Base-by-base conservation (phyloP, 2,797 vertebrate species). In the Vireo griseus region DNA sequence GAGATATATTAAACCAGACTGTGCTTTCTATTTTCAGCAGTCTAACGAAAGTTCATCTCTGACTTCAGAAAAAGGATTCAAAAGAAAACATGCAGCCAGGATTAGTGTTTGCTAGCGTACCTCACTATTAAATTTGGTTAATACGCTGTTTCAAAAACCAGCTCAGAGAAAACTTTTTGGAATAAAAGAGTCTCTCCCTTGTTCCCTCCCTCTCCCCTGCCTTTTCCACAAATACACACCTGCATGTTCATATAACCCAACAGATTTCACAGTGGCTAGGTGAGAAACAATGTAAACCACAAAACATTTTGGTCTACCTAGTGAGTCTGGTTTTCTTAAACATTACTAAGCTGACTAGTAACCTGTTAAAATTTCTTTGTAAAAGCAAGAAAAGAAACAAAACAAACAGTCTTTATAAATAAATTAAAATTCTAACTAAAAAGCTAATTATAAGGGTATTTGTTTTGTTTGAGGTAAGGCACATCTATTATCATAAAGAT, bases 401-500 rank as follows among this genome's bases (percentile, higher is more conserved):
- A 98, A 97, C 94, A 97, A 98, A 97, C 95, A 97, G 62, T 96
- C 97, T 98, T 97, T 98, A 98, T 97, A 98, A 98, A 98, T 98
- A 98, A 98, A 98, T 98, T 98, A 98, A 98, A 98, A 98, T 97
- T 98, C 98, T 98, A 97, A 97, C 97, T 97, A 98, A 98, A 98
- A 98, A 98, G 97, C 97, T 98, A 98, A 98, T 98, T 98, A 98
- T 98, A 98, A 97, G 97, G 96, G 97, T 98, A 98, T 98, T 98
- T 98, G 98, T 98, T 98, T 98, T 98, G 98, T 98, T 98, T 98
- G 97, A 98, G 98, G 98, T 98, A 98, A 98, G 97, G 97, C 98
- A 98, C 98, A 98, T 98, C 97, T 98, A 98, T 98, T 98, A 98
- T 98, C 98, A 98, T 98, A 98, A 98, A 98, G 98, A 98, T 98